These are phyloP conservation scores for Grus americana DNA, from an alignment of 2,113 vertebrate species.

Conservation along the genomic window DNA sequence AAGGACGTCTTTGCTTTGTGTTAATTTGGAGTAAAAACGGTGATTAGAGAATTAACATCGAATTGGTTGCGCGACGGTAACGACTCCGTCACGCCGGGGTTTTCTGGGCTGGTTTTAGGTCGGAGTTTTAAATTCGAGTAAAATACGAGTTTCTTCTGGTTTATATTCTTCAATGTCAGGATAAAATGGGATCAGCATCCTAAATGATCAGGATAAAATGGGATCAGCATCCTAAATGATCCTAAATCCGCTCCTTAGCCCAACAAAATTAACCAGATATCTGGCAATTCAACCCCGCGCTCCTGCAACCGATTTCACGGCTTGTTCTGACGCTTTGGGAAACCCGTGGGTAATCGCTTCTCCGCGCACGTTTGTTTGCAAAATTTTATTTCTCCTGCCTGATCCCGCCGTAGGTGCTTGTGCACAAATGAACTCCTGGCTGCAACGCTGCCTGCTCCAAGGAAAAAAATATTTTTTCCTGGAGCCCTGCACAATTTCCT, in stretches of 20 bases:
- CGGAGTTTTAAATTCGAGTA: not conserved
- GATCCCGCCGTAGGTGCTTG: not conserved
- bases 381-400: not conserved
- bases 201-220: not conserved
- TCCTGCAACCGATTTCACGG: not conserved
- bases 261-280: not conserved
- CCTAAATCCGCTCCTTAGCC: rapidly evolving
- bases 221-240: not conserved
- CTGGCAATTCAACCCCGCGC: not conserved
- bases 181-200: not conserved
- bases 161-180: rapidly evolving
- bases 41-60: not conserved
- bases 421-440: not conserved
- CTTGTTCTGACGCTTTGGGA: not conserved
- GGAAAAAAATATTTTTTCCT: not conserved
- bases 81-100: rapidly evolving
- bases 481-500: not conserved
- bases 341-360: rapidly evolving
- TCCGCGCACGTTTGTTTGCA: no score
- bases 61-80: not conserved
- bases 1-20: rapidly evolving
- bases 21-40: not conserved
- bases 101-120: not conserved
- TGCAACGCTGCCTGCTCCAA: not conserved
- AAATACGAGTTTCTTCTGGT: not conserved